phyloP scores from a whole-genome alignment of 2,888 invertebrate genomes.

The Erebia epiphron region DNA sequence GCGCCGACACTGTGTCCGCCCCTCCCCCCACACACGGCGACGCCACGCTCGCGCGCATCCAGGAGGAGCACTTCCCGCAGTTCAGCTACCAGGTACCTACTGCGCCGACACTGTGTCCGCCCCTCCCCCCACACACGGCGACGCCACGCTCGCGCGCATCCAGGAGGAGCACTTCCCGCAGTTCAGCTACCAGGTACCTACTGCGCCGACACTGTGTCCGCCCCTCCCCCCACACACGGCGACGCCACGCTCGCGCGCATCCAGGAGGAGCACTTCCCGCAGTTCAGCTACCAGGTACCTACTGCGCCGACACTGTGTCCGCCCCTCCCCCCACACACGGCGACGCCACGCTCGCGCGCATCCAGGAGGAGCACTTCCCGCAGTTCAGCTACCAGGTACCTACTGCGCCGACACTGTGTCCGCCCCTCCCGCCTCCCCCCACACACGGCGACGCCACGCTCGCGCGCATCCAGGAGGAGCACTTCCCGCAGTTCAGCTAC shows the following conservation, averaged over 20 bases:
- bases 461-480: constrained; percentile 3
- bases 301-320: too few relatives aligned
- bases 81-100: background rate
- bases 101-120: background rate
- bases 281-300: constrained; percentile 4
- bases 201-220: too few relatives aligned
- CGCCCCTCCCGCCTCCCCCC: background rate
- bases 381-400: constrained; percentile 1
- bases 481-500: background rate
- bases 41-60: background rate
- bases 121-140: background rate
- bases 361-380: background rate
- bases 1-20: too few relatives aligned
- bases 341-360: background rate
- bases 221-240: too few relatives aligned
- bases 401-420: background rate
- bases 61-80: background rate
- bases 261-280: constrained; percentile 4
- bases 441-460: background rate
- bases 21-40: too few relatives aligned
- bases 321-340: too few relatives aligned
- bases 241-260: constrained; percentile 1
- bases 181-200: background rate
- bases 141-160: background rate
- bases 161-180: background rate